Evolutionary conservation across 2,888 invertebrate genomes (phyloP), one percentile per base, ranked within the genome.

Genomic region (Drosophila ustulata): DNA sequence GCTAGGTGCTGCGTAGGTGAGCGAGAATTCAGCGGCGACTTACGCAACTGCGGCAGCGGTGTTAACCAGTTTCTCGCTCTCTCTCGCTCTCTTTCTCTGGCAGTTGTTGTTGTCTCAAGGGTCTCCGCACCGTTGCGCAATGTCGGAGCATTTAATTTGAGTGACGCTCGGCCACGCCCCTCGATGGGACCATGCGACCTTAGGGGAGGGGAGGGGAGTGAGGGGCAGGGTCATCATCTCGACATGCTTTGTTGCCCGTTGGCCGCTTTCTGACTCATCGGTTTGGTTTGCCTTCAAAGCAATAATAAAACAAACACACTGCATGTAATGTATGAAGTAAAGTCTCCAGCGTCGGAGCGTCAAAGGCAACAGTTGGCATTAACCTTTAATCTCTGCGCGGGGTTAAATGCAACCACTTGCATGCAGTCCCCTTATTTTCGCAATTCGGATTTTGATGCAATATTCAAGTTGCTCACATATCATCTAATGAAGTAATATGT

Each of bases 111-210:
- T 39, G 43, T 25, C 50, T 50, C 47, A 66, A 68, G 62, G 78
- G 79, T 62, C 57, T 43, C 9, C 18, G 61, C 67, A 56, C 56
- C 53, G 66, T 66, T 75, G 80, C 66, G 69, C 76, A 67, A 52
- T 66, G 71, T 58, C 65, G 56, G 58, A 30, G 66, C 70, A 66
- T 77, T 77, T 78, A 67, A 76, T 76, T 78, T 73, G 59, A 73
- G 55, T 73, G 78, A 68, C 69, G 78, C 66, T 49, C 39, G 30
- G 79, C 32, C 71, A 66, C 71, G 75, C 75, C 80, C 56, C 75
- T 72, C 37, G 45, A 52, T 34, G 61, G 51, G 32, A 57, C 52
- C 52, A 58, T 23, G 11, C 53, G 71, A 62, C 61, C 61, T 41
- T 11, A 6, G 52, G 6, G 1, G 13, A 6, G 41, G 0, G 28